A percentile compares a stretch with the other conserved stretches of the same genome.
These are phyloP conservation scores for Donacobius atricapilla DNA, from an alignment of 2,113 vertebrate species.

Conservation along the genomic window DNA sequence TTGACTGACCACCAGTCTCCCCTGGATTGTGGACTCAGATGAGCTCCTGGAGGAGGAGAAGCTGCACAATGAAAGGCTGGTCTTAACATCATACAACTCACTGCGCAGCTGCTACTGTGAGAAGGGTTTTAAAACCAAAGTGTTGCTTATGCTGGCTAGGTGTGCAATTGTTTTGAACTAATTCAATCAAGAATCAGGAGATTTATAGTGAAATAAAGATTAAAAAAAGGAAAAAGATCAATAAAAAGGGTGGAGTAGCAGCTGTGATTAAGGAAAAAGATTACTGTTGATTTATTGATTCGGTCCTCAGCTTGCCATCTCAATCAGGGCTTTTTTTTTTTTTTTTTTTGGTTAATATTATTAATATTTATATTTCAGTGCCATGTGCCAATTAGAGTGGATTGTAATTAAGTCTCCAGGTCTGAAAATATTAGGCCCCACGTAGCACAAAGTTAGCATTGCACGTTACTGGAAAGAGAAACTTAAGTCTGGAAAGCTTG, in stretches of 20 bases:
- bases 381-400: neutral
- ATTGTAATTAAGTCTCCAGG: slow-evolving; percentile 8
- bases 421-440: neutral
- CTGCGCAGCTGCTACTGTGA: neutral
- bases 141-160: neutral
- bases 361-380: slow-evolving; percentile 31
- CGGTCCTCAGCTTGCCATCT: neutral
- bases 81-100: neutral
- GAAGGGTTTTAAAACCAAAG: neutral
- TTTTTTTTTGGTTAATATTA: neutral
- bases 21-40: neutral
- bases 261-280: slow-evolving; percentile 25
- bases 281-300: slow-evolving; percentile 51
- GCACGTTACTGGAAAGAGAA: neutral
- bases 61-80: neutral
- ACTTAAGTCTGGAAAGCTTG: neutral
- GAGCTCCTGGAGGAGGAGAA: neutral
- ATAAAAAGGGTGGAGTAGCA: slow-evolving; percentile 18
- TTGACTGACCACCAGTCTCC: neutral
- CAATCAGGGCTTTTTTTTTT: neutral
- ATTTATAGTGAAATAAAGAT: neutral
- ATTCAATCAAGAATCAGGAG: slow-evolving; percentile 20
- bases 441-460: fast-evolving
- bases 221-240: neutral
- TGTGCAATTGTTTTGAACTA: slow-evolving; percentile 26